These are phyloP conservation scores for Agrilus mali DNA, from an alignment of 2,888 invertebrate species.

Conservation along the genomic window DNA sequence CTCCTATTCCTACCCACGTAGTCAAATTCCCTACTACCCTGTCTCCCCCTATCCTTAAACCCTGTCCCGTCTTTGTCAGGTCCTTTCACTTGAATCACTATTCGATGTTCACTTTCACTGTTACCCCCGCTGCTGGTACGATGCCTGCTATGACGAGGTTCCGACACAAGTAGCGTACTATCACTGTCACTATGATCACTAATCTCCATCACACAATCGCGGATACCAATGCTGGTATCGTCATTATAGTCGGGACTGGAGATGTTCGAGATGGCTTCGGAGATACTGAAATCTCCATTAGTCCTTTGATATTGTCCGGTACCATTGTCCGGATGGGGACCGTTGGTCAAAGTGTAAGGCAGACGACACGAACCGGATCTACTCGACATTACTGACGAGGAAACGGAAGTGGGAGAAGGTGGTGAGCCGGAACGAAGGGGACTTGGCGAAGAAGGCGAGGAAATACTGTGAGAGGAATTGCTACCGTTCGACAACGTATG, in stretches of 20 bases:
- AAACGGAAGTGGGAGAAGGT: constrained; percentile 71
- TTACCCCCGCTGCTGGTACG: constrained; percentile 27
- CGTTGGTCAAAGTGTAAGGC: constrained; percentile 36
- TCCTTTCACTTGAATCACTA: constrained; percentile 71
- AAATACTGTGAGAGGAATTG: constrained; percentile 46
- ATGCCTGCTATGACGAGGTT: constrained; percentile 45
- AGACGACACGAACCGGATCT: constrained; percentile 54
- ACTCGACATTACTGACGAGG: constrained; percentile 78
- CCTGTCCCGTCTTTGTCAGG: constrained; percentile 34
- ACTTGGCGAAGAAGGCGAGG: constrained; percentile 72
- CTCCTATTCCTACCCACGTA: constrained; percentile 2
- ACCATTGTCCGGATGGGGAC: constrained; percentile 20
- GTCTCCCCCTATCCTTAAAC: constrained; percentile 28
- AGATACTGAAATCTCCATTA: constrained; percentile 65
- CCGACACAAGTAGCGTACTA: constrained; percentile 75
- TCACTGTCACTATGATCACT: constrained; percentile 85
- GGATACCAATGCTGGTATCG: constrained; percentile 70
- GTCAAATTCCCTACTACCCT: constrained; percentile 5
- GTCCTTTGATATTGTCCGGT: constrained; percentile 15
- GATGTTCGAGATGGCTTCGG: constrained; percentile 79
- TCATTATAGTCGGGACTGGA: constrained; percentile 84
- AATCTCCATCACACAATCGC: constrained; percentile 74
- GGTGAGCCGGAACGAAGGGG: constrained; percentile 53
- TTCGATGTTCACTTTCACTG: constrained; percentile 58
- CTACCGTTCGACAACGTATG: constrained; percentile 48